Conservation (phyloP, 2,113 vertebrate species). For the Syngnathoides biaculeatus region DNA sequence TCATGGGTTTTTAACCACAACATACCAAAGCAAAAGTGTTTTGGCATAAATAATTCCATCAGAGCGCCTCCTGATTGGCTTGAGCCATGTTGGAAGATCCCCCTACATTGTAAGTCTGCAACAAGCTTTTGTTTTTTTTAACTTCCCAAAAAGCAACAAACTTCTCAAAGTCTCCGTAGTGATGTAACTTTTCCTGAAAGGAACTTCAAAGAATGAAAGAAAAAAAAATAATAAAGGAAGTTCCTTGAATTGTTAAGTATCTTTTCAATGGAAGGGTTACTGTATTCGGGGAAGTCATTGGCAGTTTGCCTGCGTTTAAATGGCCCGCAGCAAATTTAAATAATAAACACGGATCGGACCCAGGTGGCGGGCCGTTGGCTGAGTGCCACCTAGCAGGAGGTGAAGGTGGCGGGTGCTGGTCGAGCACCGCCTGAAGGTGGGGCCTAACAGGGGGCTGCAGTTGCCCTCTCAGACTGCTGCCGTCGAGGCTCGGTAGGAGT, state of each 20-base stretch:
- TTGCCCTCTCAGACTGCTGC: no score
- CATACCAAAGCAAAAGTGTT: slow-evolving; percentile 43
- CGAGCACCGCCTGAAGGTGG: no score
- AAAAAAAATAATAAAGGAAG: background rate
- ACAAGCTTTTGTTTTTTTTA: slow-evolving; percentile 41
- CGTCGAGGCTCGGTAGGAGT: no score
- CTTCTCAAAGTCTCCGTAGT: slow-evolving; percentile 13
- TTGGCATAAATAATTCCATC: slow-evolving; percentile 27
- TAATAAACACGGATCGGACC: no score
- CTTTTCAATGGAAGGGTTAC: background rate
- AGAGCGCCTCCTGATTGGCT: slow-evolving; percentile 14
- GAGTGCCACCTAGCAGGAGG: no score
- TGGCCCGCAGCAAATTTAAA: background rate
- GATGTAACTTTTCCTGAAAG: slow-evolving; percentile 21
- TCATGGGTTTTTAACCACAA: slow-evolving; percentile 2
- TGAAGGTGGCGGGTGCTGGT: no score
- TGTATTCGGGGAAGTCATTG: background rate
- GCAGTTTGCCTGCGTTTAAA: background rate
- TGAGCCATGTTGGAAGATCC: background rate
- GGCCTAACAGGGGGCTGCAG: no score
- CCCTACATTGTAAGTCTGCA: background rate
- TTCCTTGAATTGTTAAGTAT: background rate
- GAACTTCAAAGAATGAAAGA: no score
- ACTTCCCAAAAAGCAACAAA: slow-evolving; percentile 34
- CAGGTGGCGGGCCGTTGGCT: no score